phyloP scores from a whole-genome alignment of 35 echinoderm and acorn worm species.

The Ophioderma brevispina region DNA sequence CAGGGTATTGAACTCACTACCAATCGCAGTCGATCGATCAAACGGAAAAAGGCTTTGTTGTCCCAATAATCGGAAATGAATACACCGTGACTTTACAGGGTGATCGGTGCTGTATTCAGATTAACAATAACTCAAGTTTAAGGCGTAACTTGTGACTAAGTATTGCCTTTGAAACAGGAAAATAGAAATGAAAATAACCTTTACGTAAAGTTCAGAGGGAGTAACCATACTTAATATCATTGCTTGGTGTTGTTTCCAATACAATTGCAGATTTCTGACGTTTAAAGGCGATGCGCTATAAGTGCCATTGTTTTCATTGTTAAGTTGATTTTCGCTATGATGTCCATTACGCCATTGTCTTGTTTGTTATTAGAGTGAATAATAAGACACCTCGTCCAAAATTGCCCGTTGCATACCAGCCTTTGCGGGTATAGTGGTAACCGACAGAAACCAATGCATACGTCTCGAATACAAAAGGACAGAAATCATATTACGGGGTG shows the following conservation, averaged over 20 bases:
- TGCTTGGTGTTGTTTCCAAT: not conserved
- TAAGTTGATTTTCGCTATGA: not conserved
- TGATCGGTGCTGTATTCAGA: not conserved
- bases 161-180: too few species aligned
- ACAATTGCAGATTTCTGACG: not conserved
- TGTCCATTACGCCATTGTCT: not conserved
- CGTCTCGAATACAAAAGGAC: not conserved
- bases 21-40: not conserved
- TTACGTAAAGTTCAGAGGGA: too few species aligned
- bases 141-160: not conserved
- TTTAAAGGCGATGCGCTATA: not conserved
- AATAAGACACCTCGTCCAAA: not conserved
- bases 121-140: not conserved
- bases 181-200: too few species aligned
- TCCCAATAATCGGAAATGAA: not conserved
- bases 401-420: not conserved
- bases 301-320: not conserved
- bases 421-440: not conserved
- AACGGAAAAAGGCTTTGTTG: not conserved
- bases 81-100: not conserved
- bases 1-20: not conserved
- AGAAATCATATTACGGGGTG: not conserved
- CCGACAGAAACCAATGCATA: not conserved
- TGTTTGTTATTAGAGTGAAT: not conserved
- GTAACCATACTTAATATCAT: too few species aligned